These are phyloP conservation scores for Nesogale talazaci DNA, from an alignment of 2,113 vertebrate species.

Conservation along the genomic window DNA sequence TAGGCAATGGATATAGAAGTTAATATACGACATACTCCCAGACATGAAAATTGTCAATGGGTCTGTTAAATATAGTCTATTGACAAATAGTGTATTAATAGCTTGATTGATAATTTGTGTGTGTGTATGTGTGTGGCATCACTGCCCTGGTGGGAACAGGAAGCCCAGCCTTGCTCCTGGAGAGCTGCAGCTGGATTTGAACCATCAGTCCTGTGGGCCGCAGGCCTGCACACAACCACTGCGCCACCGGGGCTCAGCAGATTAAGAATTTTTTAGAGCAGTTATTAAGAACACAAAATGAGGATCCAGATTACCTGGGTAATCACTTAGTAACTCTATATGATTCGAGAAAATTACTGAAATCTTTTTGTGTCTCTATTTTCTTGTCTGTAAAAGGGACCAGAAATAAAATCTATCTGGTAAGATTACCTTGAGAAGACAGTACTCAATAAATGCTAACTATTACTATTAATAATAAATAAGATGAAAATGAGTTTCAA, in stretches of 20 bases:
- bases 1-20: too few relatives aligned
- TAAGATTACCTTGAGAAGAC: not conserved
- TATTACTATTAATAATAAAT: too few relatives aligned
- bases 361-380: not conserved
- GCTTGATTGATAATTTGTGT: too few relatives aligned
- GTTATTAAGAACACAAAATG: not conserved
- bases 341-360: not conserved
- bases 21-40: not conserved
- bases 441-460: not conserved
- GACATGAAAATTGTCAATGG: not conserved
- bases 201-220: too few relatives aligned
- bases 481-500: too few relatives aligned
- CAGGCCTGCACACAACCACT: too few relatives aligned
- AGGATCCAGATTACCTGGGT: not conserved
- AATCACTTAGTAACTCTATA: not conserved
- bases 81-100: not conserved
- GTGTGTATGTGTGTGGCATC: too few relatives aligned
- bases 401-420: not conserved
- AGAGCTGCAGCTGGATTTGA: too few relatives aligned
- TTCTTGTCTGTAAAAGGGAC: not conserved
- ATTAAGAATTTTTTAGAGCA: not conserved
- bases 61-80: not conserved
- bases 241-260: too few relatives aligned
- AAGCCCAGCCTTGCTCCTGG: too few relatives aligned
- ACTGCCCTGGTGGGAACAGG: too few relatives aligned